Evolutionary conservation across 2,888 invertebrate genomes (phyloP), one percentile per base, ranked within the genome.

Genomic region (Tromatobia lineatoria): DNA sequence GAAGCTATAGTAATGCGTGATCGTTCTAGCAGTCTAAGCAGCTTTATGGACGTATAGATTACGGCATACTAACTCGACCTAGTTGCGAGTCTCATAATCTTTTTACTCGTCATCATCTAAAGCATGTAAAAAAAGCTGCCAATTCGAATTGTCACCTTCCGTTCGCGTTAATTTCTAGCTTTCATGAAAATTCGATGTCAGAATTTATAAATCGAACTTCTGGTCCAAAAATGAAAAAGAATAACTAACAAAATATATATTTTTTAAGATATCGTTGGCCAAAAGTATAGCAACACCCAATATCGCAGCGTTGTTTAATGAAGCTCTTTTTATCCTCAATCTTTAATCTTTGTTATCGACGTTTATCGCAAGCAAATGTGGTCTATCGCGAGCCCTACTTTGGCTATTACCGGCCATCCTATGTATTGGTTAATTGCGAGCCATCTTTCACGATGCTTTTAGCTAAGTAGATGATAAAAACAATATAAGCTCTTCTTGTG

Each of bases 391-490:
- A 57, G 23, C 57, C 25, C 25, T 15, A 29, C 54, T 83, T 73
- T 42, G 64, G 50, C 80, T 74, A 81, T 83, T 80, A 77, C 70
- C 50, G 66, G 47, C 67, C 29, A 57, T 20, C 70, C 87, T 87
- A 85, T 90, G 90, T 89, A 90, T 90, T 86, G 87, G 88, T 86
- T 89, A 90, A 90, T 90, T 89, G 89, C 87, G 38, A 25, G 70
- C 80, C 86, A 89, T 90, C 89, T 89, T 90, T 87, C 80, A 83
- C 86, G 87, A 86, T 88, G 90, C 90, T 90, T 88, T 90, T 88
- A 89, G 88, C 88, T 79, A 85, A 87, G 85, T 86, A 85, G 89
- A 88, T 88, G 87, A 89, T 89, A 89, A 89, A 88, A 87, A 85
- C 54, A 59, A 80, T 73, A 34, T 69, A 74, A 25, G 20, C 64